Conservation (phyloP, 2,888 invertebrate genomes). For the Ceramica pisi region DNA sequence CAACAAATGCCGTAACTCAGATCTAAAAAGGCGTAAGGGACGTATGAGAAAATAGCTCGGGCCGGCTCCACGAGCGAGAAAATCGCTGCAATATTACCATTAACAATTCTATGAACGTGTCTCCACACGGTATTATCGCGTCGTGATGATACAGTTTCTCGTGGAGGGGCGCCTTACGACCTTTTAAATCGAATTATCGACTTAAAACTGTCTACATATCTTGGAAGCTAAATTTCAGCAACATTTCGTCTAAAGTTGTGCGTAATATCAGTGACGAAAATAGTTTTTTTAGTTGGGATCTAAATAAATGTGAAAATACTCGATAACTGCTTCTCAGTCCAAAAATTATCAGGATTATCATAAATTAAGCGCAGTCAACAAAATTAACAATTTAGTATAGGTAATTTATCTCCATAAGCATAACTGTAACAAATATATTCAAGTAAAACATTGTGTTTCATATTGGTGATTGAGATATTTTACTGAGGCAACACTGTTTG, state of each 20-base stretch:
- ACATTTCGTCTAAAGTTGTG: conserved; percentile 20
- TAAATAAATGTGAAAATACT: not conserved
- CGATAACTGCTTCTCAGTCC: not conserved
- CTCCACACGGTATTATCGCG: no score
- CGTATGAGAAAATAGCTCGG: not conserved
- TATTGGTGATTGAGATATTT: not conserved
- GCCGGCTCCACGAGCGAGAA: no score
- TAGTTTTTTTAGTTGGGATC: not conserved
- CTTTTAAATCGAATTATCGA: no score
- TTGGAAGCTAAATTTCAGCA: conserved; percentile 8
- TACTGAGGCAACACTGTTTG: not conserved
- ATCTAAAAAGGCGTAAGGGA: not conserved
- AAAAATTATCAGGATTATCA: not conserved
- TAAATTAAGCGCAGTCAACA: no score
- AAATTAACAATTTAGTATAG: not conserved
- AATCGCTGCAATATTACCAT: no score
- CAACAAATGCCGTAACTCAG: conserved; percentile 5
- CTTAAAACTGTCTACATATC: conserved; percentile 26
- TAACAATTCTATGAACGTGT: no score
- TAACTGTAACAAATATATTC: conserved; percentile 4
- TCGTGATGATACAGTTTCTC: no score
- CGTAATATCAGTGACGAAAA: not conserved
- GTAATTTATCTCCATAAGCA: not conserved
- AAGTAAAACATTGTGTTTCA: not conserved
- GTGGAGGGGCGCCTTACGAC: no score